Conservation (phyloP, 1,140 invertebrate species). For the Monomorium pharaonis region DNA sequence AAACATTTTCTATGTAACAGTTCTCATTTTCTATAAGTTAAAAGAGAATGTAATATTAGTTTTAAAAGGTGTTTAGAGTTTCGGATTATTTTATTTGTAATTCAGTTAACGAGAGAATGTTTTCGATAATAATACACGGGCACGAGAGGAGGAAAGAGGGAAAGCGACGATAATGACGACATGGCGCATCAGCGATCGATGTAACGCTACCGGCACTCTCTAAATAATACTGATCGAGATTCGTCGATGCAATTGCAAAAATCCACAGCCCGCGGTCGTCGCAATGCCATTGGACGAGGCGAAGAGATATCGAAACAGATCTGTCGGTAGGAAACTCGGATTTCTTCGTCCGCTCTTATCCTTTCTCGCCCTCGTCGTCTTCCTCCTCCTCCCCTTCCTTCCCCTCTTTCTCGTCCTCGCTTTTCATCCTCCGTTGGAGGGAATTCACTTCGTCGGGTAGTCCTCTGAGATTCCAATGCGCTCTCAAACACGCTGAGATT, state of each 20-base stretch:
- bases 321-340: conserved; percentile 39
- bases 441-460: conserved; percentile 76
- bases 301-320: conserved; percentile 50
- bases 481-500: conserved; percentile 74
- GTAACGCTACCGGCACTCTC: conserved; percentile 33
- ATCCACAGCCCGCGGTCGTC: conserved; percentile 50
- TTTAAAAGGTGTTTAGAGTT: background rate
- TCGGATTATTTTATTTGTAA: conserved; percentile 7
- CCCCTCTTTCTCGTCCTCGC: conserved; percentile 14
- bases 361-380: conserved; percentile 38
- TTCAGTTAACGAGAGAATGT: background rate
- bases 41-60: background rate
- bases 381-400: background rate
- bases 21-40: background rate
- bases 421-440: conserved; percentile 61
- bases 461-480: conserved; percentile 71
- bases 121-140: background rate
- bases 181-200: conserved; percentile 22
- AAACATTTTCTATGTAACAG: background rate
- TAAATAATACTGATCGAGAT: conserved; percentile 53
- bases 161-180: conserved; percentile 17
- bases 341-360: conserved; percentile 38
- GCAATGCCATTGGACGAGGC: conserved; percentile 30
- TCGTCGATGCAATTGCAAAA: conserved; percentile 55
- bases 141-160: background rate